Evolutionary conservation across 2,888 invertebrate species (phyloP), one percentile per base, ranked within the genome.

Genomic region (Therioaphis trifolii): DNA sequence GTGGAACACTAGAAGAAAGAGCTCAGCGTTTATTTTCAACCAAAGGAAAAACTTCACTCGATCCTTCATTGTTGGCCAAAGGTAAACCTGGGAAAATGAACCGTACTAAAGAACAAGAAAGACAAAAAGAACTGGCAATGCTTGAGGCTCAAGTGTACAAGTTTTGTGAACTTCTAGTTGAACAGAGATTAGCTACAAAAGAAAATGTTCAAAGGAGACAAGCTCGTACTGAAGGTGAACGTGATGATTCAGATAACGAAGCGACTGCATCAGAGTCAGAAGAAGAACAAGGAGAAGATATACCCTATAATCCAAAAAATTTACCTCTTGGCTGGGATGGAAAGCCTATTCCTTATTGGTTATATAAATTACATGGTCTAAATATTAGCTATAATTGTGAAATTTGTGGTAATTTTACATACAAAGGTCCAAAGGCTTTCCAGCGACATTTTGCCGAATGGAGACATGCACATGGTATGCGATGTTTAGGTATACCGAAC

Each of bases 221-320:
- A 88, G 99, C 99, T 0, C 92, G 98, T 84, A 96, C 96, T 0
- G 96, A 96, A 61, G 97, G 96, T 11, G 97, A 97, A 89, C 35
- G 35, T 0, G 95, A 97, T 85, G 96, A 97, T 88, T 96, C 96
- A 74, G 96, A 96, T 88, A 95, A 93, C 29, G 96, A 97, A 87
- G 96, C 94, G 75, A 95, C 95, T 87, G 96, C 92, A 5, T 91
- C 91, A 74, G 93, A 93, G 86, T 94, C 93, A 72, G 95, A 95
- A 69, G 91, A 91, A 86, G 95, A 97, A 85, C 96, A 96, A 87
- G 93, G 35, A 35, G 35, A 96, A 86, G 96, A 97, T 86, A 90
- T 99, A 49, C 99, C 99, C 0, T 99, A 99, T 89, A 99, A 99
- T 90, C 99, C 99, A 0, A 99, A 99, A 90, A 99, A 99, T 90